Evolutionary conservation across 2,797 vertebrate genomes (phyloP).

Genomic region (Streptopelia turtur): DNA sequence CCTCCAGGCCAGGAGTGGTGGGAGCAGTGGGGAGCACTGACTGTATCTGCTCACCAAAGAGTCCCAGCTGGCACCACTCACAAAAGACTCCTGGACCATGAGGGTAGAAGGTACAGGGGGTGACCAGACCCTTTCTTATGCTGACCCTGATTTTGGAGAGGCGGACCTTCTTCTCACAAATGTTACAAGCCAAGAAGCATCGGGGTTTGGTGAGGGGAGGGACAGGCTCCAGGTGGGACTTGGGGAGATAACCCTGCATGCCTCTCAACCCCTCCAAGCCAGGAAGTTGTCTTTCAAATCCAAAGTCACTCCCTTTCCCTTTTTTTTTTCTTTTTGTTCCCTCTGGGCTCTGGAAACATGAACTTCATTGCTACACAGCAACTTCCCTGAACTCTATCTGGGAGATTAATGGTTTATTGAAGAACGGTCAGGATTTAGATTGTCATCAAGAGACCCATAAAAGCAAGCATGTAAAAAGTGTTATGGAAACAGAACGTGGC

Average conservation of each 20-base stretch:
- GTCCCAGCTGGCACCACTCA: not conserved
- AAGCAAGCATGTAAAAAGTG: slow-evolving; percentile 71
- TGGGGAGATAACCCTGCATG: not conserved
- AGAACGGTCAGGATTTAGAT: slow-evolving; percentile 76
- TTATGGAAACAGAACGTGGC: slow-evolving; percentile 68
- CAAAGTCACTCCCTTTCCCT: not conserved
- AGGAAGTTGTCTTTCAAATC: slow-evolving; percentile 27
- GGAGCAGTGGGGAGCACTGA: not conserved
- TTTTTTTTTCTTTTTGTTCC: slow-evolving; percentile 3
- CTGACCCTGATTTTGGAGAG: not conserved
- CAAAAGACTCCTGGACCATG: not conserved
- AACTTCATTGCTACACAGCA: slow-evolving; percentile 55
- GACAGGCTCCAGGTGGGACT: not conserved
- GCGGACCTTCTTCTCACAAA: not conserved
- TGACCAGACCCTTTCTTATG: not conserved
- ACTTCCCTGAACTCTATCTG: slow-evolving; percentile 69
- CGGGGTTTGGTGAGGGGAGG: not conserved
- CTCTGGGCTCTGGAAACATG: slow-evolving; percentile 56
- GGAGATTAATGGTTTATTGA: slow-evolving; percentile 77
- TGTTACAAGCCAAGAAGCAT: not conserved
- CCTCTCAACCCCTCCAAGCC: not conserved
- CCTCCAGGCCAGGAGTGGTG: not conserved
- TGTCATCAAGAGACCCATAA: slow-evolving; percentile 77
- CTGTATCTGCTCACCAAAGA: not conserved
- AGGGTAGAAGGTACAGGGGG: not conserved